Evolutionary conservation across 2,888 invertebrate genomes (phyloP).

Genomic region (Smittia aterrima): DNA sequence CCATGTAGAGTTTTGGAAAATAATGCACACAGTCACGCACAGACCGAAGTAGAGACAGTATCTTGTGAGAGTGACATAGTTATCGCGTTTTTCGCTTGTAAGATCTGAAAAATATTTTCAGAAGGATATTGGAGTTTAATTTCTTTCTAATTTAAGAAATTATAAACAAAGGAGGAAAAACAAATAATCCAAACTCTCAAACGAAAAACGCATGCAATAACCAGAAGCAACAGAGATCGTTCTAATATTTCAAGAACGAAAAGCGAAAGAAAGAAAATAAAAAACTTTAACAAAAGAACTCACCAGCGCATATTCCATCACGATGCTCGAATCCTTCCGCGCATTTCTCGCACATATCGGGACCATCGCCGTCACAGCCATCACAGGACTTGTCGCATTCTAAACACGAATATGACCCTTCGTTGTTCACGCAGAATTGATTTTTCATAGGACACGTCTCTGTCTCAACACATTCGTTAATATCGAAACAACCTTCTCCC

Average conservation of each 20-base stretch:
- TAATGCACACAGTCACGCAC: conserved; percentile 79
- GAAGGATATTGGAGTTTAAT: neutral
- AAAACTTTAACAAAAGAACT: conserved; percentile 47
- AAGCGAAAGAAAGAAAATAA: no score
- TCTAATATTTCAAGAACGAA: no score
- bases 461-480: conserved; percentile 75
- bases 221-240: neutral
- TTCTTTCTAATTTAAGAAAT: neutral
- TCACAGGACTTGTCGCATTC: conserved; percentile 82
- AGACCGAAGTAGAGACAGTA: conserved; percentile 84
- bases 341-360: conserved; percentile 85
- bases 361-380: conserved; percentile 84
- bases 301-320: conserved; percentile 75
- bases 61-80: conserved; percentile 62
- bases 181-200: conserved; percentile 20
- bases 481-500: conserved; percentile 79
- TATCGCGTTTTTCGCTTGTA: conserved; percentile 57
- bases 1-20: conserved; percentile 75
- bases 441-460: conserved; percentile 59
- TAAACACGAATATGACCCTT: conserved; percentile 78
- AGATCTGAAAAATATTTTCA: conserved; percentile 50
- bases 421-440: conserved; percentile 86
- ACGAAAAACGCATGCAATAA: conserved; percentile 15
- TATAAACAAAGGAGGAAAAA: neutral
- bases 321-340: conserved; percentile 68